Base-by-base conservation (phyloP, 2,113 vertebrate genomes). In the Tragelaphus imberbis region DNA sequence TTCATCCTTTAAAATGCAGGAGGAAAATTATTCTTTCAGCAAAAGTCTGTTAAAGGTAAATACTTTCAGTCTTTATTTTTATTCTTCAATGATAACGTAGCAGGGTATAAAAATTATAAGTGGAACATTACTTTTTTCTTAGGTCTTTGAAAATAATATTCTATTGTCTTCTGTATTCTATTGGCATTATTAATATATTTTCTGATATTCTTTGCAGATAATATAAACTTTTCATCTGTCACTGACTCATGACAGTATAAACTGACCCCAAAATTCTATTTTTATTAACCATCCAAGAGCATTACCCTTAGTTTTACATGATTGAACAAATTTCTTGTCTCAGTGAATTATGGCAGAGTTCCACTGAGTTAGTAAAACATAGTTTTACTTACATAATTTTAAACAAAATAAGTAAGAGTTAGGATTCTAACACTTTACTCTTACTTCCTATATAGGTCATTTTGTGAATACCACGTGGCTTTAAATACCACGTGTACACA, bases 31-130 rank as follows among this genome's bases (percentile, higher is more conserved):
- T 87, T 93, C 16, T 85, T 79, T 80, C 28, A 87, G 10, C 3
- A 65, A 84, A 95, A 30, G 53, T 63, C 47, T 91, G 28, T 84
- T 71, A n/a, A 13, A 95, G 61, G 56, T 94, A 90, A 87, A 68
- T 84, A 88, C 55, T 81, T 95, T 90, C 30, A 63, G 6, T 84
- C 77, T 53, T 36, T 49, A 75, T 7, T 63, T 27, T 84, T 84
- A 68, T 47, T 68, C 47, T 89, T 93, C 8, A 90, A 33, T 75
- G 84, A 59, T 94, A 93, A 91, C 30, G 95, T 89, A 97, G 80
- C 80, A 97, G 58, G 71, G 58, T 90, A 84, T 88, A 90, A 77
- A 97, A 97, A 97, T 94, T 80, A 13, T 84, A 44, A 84, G 65
- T 71, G 79, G 19, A 95, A 9, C 27, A 59, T 88, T 65, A 59